Percentiles rank a stretch among this genome's conserved stretches.
Conservation (phyloP, 1,140 invertebrate genomes). For the Bursaphelenchus mucronatus region DNA sequence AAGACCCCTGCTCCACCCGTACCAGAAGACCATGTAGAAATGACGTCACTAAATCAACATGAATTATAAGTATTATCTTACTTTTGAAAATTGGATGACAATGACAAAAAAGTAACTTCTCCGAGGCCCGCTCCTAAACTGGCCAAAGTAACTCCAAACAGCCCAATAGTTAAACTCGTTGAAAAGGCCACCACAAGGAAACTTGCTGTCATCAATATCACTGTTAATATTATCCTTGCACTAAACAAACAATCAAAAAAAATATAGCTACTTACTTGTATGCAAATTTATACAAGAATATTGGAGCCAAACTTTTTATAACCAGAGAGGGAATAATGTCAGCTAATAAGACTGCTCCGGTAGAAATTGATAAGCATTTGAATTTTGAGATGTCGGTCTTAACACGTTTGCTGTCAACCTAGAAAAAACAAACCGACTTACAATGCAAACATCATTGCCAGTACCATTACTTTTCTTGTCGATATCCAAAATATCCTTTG, state of each 20-base stretch:
- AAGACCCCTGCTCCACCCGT: constrained; percentile 57
- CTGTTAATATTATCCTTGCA: neutral
- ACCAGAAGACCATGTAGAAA: constrained; percentile 54
- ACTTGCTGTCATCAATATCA: too few species aligned
- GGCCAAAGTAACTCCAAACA: constrained; percentile 45
- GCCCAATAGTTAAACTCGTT: constrained; percentile 24
- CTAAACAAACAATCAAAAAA: constrained; percentile 10
- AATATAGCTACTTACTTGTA: constrained; percentile 36
- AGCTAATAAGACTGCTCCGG: constrained; percentile 45
- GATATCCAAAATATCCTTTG: constrained; percentile 41
- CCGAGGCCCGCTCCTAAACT: constrained; percentile 45
- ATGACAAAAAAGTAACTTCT: constrained; percentile 43
- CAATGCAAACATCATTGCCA: constrained; percentile 28
- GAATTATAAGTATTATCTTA: constrained; percentile 19
- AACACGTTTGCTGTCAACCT: constrained; percentile 8
- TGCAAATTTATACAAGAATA: constrained; percentile 36
- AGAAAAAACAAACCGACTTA: constrained; percentile 17
- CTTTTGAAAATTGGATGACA: constrained; percentile 46
- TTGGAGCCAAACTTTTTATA: constrained; percentile 43
- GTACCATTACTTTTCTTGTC: constrained; percentile 27
- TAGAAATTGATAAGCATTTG: constrained; percentile 40
- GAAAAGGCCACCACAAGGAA: constrained; percentile 37
- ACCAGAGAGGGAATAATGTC: constrained; percentile 46
- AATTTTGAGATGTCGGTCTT: constrained; percentile 24
- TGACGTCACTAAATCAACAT: constrained; percentile 39